Base-by-base conservation (phyloP, 2,888 invertebrate species). In the Lymantria dispar region DNA sequence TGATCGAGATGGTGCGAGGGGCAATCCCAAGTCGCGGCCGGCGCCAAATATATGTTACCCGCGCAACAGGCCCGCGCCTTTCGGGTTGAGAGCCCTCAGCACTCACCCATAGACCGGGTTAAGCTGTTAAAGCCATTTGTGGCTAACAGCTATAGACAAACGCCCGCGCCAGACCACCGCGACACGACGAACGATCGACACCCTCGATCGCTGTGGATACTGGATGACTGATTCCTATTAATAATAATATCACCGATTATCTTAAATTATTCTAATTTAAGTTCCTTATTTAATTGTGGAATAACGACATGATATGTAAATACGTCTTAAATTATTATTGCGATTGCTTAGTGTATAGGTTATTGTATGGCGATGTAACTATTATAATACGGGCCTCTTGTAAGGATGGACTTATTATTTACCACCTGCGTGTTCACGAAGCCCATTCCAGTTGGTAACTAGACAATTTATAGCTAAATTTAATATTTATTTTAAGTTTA, bases 401-500 rank as follows among this genome's bases (percentile, higher is more conserved):
- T 84, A 80, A 81, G 82, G 78, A 85, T 83, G 87, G 85, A 88
- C 79, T 86, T 86, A 84, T 87, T 83, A 87, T 81, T 85, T 78
- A 86, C 91, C 91, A 91, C 91, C 90, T 83, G 90, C 87, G 91
- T 91, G 91, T 91, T 91, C 91, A 91, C 88, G 59, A 81, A 87
- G 86, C 81, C 82, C 87, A 82, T 90, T 90, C 90, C 88, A 68
- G 76, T 85, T 85, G 91, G 91, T 86, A 80, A 81, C 81, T 91
- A 91, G 90, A 78, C 85, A 91, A 90, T 85, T 88, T 83, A 74
- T 90, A 90, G 89, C 83, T 85, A 87, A 89, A 88, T 89, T 76
- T 80, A 83, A 82, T 84, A 83, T 80, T 87, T 86, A 80, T 83
- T 84, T 78, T 63, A 65, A 52, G 55, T 66, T 86, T 81, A 85